Percentiles rank a stretch among this genome's conserved stretches.
Conservation (phyloP, 2,888 invertebrate species). For the Anthoptus insignis region DNA sequence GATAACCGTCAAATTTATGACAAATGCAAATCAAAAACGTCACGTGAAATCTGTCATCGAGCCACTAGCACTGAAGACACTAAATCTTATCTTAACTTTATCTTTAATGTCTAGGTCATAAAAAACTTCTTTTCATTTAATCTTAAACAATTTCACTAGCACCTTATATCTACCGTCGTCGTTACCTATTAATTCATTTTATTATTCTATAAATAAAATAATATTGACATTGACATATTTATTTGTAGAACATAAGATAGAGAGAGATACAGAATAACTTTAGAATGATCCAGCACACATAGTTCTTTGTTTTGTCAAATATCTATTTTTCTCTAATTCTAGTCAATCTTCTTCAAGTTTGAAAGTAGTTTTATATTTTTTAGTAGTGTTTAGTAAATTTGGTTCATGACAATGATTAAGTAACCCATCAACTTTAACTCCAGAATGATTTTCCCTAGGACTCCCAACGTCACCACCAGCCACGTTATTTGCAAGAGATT, state of each 20-base stretch:
- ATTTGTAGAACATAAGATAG: not conserved
- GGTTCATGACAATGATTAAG: not conserved
- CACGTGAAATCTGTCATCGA: no score
- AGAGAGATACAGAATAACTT: not conserved
- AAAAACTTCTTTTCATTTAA: no score
- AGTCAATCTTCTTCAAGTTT: slow-evolving; percentile 49
- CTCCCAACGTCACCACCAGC: slow-evolving; percentile 56
- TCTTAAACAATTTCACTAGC: no score
- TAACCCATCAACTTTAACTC: not conserved
- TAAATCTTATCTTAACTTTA: no score
- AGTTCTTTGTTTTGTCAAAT: slow-evolving; percentile 37
- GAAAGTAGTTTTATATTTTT: slow-evolving; percentile 43
- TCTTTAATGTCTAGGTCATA: no score
- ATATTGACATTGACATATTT: no score
- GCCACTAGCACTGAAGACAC: no score
- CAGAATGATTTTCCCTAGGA: slow-evolving; percentile 49
- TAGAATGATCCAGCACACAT: slow-evolving; percentile 48
- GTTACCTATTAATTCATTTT: no score
- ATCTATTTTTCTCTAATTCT: slow-evolving; percentile 33
- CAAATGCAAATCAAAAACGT: no score
- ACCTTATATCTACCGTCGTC: no score
- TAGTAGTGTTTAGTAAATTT: slow-evolving; percentile 31
- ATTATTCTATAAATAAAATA: no score
- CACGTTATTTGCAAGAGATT: slow-evolving; percentile 62
- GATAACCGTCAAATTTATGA: no score